These are phyloP conservation scores for Gallinago solitaria DNA, from an alignment of 2,797 vertebrate species.

Conservation along the genomic window DNA sequence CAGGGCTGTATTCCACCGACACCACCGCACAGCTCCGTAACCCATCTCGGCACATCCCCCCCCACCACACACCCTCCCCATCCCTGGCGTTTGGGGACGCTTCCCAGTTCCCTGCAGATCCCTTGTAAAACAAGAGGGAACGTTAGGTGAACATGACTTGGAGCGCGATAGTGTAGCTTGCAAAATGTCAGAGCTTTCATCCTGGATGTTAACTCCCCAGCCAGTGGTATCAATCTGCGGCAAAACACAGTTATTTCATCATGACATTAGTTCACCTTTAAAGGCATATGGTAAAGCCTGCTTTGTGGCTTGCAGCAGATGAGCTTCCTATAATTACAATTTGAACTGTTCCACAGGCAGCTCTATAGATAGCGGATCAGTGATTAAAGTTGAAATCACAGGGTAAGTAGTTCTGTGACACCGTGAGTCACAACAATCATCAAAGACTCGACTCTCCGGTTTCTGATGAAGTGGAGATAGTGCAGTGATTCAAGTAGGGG, in stretches of 20 bases:
- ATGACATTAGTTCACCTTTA: constrained; percentile 74
- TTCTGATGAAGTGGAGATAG: constrained; percentile 79
- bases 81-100: not conserved
- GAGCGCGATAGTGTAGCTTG: constrained; percentile 4
- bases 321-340: constrained; percentile 78
- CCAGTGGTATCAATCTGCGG: constrained; percentile 60
- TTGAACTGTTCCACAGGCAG: constrained; percentile 72
- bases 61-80: not conserved
- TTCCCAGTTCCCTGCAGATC: not conserved
- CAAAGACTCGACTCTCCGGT: constrained; percentile 74
- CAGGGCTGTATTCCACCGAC: not conserved
- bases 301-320: constrained; percentile 74
- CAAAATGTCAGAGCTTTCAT: constrained; percentile 65
- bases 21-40: not conserved
- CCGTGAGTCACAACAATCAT: constrained; percentile 75
- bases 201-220: constrained; percentile 61
- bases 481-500: constrained; percentile 74
- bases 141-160: not conserved
- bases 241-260: constrained; percentile 72
- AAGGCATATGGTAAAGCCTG: constrained; percentile 75
- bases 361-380: constrained; percentile 74
- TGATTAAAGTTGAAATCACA: constrained; percentile 79
- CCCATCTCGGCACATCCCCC: not conserved
- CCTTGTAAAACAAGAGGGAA: constrained; percentile 58
- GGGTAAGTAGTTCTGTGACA: constrained; percentile 78